Base-by-base conservation (phyloP, 1,140 invertebrate genomes). In the Drosophila obscura region DNA sequence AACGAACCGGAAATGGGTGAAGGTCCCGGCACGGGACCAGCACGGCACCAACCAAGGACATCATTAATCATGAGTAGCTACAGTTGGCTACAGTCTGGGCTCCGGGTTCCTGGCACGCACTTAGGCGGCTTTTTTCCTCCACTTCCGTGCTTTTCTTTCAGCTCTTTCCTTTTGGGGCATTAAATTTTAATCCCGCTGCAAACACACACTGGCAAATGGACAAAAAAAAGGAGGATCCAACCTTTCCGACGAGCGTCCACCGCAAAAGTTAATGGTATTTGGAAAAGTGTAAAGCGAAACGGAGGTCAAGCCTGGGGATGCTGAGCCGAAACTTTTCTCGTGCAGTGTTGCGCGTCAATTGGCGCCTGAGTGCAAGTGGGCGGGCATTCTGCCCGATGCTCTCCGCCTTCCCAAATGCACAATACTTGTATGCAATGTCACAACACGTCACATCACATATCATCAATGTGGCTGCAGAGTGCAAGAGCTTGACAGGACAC, bases 1-100 rank as follows among this genome's bases (percentile, higher is more conserved):
- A 85, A 81, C 82, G 82, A 87, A 85, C 61, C 82, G 81, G 81
- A 85, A 85, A 87, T 85, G 74, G 73, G 77, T 59, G 74, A 87
- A 64, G 68, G 66, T 61, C 61, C n/a, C 2, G 15, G 2, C 44
- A 48, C 56, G 26, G 26, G 5, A 26, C 66, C 57, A 31, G 8
- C 45, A 45, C 31, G 51, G 67, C 49, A 53, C 67, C 65, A 56
- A 56, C 63, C 72, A 77, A 78, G 59, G 68, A 68, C 81, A 80
- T 87, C 81, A 87, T 85, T 85, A 85, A 85, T 87, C 81, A 85
- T 87, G 77, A 62, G 68, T 64, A 78, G 62, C 73, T 49, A 65
- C 73, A 51, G 67, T 52, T 73, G 46, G n/a, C n/a, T n/a, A n/a
- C n/a, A n/a, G 44, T 24, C 59, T 11, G 43, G 39, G 22, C 59